phyloP scores from a whole-genome alignment of 1,140 invertebrate species.

The Oppia nitens region DNA sequence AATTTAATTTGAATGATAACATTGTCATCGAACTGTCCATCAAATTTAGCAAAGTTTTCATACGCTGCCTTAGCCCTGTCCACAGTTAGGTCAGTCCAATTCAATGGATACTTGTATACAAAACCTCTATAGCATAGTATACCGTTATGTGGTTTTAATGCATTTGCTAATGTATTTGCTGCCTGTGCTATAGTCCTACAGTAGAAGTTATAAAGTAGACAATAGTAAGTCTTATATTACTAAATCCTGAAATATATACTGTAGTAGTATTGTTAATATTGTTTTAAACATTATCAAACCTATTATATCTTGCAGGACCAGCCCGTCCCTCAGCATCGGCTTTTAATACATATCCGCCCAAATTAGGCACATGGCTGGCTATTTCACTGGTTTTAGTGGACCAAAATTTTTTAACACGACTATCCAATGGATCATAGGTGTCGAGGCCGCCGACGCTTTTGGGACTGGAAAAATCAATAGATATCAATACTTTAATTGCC shows the following conservation, averaged over 20 bases:
- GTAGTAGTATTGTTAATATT: no score
- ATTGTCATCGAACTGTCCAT: not conserved
- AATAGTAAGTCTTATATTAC: no score
- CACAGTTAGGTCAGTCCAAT: not conserved
- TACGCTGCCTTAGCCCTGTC: not conserved
- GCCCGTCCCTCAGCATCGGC: not conserved
- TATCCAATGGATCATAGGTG: not conserved
- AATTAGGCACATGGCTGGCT: not conserved
- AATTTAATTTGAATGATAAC: not conserved
- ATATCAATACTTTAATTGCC: not conserved
- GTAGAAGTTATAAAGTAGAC: no score
- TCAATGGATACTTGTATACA: not conserved
- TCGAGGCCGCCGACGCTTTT: not conserved
- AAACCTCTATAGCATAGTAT: not conserved
- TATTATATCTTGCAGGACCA: not conserved
- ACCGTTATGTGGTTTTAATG: not conserved
- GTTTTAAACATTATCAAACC: no score
- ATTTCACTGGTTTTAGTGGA: not conserved
- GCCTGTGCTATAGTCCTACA: not conserved
- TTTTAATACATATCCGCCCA: not conserved
- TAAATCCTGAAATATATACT: no score
- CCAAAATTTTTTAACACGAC: not conserved
- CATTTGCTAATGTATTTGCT: not conserved
- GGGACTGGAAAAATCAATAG: not conserved
- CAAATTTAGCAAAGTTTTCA: not conserved